Conservation (phyloP, 2,888 invertebrate genomes). For the Philereme transversata region DNA sequence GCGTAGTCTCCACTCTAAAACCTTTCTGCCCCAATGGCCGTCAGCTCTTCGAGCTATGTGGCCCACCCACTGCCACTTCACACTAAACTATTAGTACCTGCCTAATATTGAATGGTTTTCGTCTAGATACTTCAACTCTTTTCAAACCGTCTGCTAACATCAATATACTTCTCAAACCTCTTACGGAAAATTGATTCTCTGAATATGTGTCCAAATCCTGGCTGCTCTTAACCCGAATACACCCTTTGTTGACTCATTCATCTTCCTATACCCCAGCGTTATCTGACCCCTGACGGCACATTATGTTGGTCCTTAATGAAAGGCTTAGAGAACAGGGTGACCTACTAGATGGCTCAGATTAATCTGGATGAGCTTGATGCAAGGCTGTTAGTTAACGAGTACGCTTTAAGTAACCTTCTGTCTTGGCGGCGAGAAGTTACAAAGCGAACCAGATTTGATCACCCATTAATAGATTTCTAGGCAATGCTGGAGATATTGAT, state of each 20-base stretch:
- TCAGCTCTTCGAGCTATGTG: too few relatives aligned
- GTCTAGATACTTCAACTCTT: too few relatives aligned
- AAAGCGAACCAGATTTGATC: neutral
- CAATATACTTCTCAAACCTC: too few relatives aligned
- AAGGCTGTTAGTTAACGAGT: conserved; percentile 11
- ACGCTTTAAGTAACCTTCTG: neutral
- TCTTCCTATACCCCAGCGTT: conserved; percentile 35
- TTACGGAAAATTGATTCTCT: too few relatives aligned
- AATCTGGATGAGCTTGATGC: conserved; percentile 37
- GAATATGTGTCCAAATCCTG: neutral
- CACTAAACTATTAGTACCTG: too few relatives aligned
- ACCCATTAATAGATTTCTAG: too few relatives aligned
- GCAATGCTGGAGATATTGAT: too few relatives aligned
- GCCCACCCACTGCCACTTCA: too few relatives aligned
- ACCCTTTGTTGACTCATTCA: conserved; percentile 46
- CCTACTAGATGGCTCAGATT: conserved; percentile 32
- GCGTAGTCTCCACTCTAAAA: too few relatives aligned
- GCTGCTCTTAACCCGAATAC: conserved; percentile 15
- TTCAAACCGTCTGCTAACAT: too few relatives aligned
- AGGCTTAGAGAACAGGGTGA: conserved; percentile 31
- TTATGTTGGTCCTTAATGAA: conserved; percentile 24
- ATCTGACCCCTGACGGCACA: conserved; percentile 34
- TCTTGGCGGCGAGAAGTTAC: neutral
- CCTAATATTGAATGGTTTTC: too few relatives aligned
- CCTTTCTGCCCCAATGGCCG: too few relatives aligned